These are phyloP conservation scores for Drosophila aldrichi DNA, from an alignment of 2,888 invertebrate genomes.

Conservation along the genomic window DNA sequence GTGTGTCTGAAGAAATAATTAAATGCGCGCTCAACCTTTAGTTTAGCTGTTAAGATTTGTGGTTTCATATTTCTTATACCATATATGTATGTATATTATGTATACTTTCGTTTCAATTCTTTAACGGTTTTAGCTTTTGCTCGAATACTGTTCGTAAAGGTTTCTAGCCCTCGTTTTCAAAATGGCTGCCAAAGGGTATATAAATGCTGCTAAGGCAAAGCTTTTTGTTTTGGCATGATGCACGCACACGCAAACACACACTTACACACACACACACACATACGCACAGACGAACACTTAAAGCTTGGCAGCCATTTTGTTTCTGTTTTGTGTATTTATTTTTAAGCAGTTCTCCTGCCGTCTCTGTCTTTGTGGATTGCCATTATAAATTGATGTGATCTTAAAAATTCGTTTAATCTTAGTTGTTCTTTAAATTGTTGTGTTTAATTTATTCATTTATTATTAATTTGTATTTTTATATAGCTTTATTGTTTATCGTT, in stretches of 20 bases:
- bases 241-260: constrained; percentile 13
- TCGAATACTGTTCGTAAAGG: constrained; percentile 76
- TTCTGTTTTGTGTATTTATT: neutral
- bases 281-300: constrained; percentile 36
- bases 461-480: neutral
- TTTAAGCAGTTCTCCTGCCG: constrained; percentile 15
- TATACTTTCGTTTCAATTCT: constrained; percentile 35
- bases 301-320: constrained; percentile 56
- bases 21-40: constrained; percentile 78
- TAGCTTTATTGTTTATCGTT: constrained; percentile 38
- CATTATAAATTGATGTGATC: constrained; percentile 42
- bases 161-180: constrained; percentile 39
- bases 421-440: constrained; percentile 16
- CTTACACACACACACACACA: constrained; percentile 11
- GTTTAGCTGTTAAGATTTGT: constrained; percentile 47
- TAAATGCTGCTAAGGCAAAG: constrained; percentile 61
- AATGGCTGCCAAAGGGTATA: constrained; percentile 56
- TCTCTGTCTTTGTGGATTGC: constrained; percentile 34
- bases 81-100: constrained; percentile 34
- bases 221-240: constrained; percentile 39
- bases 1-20: constrained; percentile 55
- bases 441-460: neutral
- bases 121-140: constrained; percentile 27
- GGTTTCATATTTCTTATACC: constrained; percentile 6
- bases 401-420: constrained; percentile 57